Evolutionary conservation across 2,888 invertebrate species (phyloP).

Genomic region (Unio pictorum): DNA sequence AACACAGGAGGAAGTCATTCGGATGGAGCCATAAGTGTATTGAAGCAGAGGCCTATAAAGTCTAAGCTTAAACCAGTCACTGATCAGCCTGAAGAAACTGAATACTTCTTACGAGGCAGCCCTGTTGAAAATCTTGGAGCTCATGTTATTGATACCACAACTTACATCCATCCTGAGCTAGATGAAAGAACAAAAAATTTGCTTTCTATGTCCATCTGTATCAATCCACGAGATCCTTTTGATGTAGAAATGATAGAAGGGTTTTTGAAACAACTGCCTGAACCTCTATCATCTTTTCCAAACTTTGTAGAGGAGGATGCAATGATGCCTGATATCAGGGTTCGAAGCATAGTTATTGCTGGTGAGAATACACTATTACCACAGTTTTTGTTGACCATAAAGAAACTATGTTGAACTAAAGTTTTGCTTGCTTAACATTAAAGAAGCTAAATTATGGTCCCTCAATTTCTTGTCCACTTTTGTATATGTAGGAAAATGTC

Average conservation of each 20-base stretch:
- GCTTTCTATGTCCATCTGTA: constrained; percentile 54
- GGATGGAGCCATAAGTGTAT: constrained; percentile 14
- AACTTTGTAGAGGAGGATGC: constrained; percentile 42
- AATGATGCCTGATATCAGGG: constrained; percentile 38
- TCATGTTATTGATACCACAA: constrained; percentile 59
- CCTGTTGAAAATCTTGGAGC: constrained; percentile 18
- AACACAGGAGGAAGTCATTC: constrained; percentile 25
- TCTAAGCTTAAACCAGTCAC: background rate
- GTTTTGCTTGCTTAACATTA: too few species aligned
- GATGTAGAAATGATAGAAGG: constrained; percentile 80
- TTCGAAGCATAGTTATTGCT: constrained; percentile 30
- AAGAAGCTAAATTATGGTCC: background rate
- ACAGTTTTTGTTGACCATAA: too few species aligned
- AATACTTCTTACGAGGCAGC: background rate
- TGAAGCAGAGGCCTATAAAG: constrained; percentile 7
- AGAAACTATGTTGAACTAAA: too few species aligned
- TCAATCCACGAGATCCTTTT: constrained; percentile 81
- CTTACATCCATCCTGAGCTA: constrained; percentile 49
- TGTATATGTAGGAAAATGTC: too few species aligned
- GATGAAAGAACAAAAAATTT: constrained; percentile 46
- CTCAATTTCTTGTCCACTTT: background rate
- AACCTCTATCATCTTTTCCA: constrained; percentile 45
- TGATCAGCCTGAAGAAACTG: constrained; percentile 24
- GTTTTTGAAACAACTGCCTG: constrained; percentile 77
- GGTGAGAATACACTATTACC: constrained; percentile 25